Conservation (phyloP, 2,888 invertebrate genomes). For the Andricus curvator region DNA sequence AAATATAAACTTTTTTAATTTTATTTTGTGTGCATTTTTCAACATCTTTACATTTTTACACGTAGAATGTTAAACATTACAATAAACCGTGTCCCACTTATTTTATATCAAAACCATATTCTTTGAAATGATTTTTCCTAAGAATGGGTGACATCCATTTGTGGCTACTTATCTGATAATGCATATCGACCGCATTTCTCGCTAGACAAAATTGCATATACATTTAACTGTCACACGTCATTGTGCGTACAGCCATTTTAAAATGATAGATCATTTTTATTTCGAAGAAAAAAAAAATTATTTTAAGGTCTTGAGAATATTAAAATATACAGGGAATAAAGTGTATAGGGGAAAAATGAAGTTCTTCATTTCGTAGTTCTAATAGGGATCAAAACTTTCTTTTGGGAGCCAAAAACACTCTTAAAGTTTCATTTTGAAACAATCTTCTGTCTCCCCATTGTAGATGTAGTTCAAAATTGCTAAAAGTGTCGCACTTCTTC, state of each 20-base stretch:
- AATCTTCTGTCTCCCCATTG: too few relatives aligned
- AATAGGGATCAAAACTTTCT: too few relatives aligned
- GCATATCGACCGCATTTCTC: constrained; percentile 21
- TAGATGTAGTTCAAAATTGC: too few relatives aligned
- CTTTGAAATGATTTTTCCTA: constrained; percentile 6
- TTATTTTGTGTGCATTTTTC: neutral
- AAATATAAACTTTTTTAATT: neutral
- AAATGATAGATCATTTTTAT: neutral
- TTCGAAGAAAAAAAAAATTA: neutral
- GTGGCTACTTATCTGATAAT: neutral
- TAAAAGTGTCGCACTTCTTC: too few relatives aligned
- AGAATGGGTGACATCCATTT: constrained; percentile 14
- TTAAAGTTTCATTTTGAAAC: too few relatives aligned
- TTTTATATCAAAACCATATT: constrained; percentile 2
- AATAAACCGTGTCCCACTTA: neutral
- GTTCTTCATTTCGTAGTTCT: too few relatives aligned
- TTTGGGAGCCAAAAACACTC: too few relatives aligned
- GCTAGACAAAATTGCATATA: neutral
- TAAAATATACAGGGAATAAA: too few relatives aligned
- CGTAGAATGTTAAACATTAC: neutral
- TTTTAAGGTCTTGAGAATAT: too few relatives aligned
- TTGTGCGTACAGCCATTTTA: neutral
- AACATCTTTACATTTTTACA: neutral
- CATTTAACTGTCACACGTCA: neutral
- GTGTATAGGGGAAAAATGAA: too few relatives aligned